These are phyloP conservation scores for Aporophyla lueneburgensis DNA, from an alignment of 2,888 invertebrate species.

Conservation along the genomic window DNA sequence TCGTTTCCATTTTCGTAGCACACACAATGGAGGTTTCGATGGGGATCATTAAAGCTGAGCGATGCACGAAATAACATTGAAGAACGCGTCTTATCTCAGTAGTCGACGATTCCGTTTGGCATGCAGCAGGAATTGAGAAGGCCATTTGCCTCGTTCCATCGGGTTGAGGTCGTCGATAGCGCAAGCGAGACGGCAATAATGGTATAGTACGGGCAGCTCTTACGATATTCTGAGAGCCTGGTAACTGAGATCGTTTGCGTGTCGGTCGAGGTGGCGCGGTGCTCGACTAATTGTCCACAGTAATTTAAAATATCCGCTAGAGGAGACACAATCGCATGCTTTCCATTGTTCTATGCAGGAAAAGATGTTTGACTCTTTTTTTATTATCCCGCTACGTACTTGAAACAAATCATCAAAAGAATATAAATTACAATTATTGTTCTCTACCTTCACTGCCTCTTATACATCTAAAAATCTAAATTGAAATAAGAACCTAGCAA, in stretches of 20 bases:
- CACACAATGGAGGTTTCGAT: conserved; percentile 74
- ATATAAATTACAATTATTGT: neutral
- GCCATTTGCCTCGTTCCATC: conserved; percentile 78
- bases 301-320: conserved; percentile 59
- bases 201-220: conserved; percentile 44
- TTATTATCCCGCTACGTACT: neutral
- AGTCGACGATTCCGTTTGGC: conserved; percentile 66
- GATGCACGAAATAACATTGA: conserved; percentile 52
- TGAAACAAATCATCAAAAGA: conserved; percentile 8
- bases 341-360: conserved; percentile 38
- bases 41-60: conserved; percentile 74
- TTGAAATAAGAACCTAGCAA: neutral
- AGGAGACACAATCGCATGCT: conserved; percentile 59
- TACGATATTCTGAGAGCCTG: conserved; percentile 78
- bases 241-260: conserved; percentile 89
- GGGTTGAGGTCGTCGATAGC: conserved; percentile 76
- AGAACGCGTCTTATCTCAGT: conserved; percentile 70
- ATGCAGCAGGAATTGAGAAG: conserved; percentile 67
- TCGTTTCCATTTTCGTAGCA: conserved; percentile 81
- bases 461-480: conserved; percentile 7
- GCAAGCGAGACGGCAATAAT: conserved; percentile 77
- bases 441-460: neutral
- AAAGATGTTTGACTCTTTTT: conserved; percentile 22
- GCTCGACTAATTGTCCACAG: conserved; percentile 69
- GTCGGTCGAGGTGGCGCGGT: conserved; percentile 90